Conservation (phyloP, 2,797 vertebrate species). For the Pantherophis alleghaniensis region DNA sequence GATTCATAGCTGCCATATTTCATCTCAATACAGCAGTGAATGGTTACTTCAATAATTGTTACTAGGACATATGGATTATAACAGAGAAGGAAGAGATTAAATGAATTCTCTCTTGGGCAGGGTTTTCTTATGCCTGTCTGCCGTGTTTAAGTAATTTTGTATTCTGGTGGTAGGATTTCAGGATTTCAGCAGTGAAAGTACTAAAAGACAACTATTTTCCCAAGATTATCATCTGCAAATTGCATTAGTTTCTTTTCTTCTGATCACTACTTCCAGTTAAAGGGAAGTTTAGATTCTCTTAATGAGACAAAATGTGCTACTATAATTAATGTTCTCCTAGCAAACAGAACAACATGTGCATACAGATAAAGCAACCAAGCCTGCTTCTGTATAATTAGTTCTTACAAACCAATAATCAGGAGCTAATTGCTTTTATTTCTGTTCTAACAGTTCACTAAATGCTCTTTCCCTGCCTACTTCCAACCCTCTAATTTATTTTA, state of each 20-base stretch:
- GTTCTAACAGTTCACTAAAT: neutral
- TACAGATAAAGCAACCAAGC: conserved; percentile 6
- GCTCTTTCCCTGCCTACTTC: neutral
- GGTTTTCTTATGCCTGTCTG: no score
- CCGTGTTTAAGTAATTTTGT: neutral
- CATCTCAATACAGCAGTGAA: neutral
- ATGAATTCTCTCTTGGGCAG: no score
- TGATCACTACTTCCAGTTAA: neutral
- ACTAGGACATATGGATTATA: neutral
- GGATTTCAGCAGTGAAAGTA: neutral
- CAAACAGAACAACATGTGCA: conserved; percentile 28
- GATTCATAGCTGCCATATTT: neutral
- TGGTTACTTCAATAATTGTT: neutral
- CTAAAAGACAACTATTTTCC: neutral
- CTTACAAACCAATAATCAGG: conserved; percentile 26
- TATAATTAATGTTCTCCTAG: conserved; percentile 28
- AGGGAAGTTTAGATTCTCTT: neutral
- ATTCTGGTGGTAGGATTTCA: neutral
- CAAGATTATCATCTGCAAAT: neutral
- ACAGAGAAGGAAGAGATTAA: neutral
- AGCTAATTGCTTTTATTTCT: conserved; percentile 28
- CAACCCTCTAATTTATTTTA: neutral
- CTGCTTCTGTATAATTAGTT: conserved; percentile 26
- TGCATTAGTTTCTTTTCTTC: neutral
- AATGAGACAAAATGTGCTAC: neutral